These are phyloP conservation scores for Fragum sueziense DNA, from an alignment of 2,888 invertebrate species.

Conservation along the genomic window DNA sequence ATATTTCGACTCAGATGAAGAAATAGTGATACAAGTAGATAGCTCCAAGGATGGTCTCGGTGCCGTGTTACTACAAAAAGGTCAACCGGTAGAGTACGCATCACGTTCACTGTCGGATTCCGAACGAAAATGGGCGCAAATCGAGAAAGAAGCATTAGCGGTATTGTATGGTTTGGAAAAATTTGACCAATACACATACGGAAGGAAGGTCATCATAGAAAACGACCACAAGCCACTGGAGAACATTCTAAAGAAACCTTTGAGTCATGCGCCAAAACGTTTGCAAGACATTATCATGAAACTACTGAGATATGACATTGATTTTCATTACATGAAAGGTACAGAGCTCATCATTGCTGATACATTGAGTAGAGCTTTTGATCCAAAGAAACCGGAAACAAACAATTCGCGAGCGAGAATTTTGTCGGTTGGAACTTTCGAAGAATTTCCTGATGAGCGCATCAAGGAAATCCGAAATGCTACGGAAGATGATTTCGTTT, in stretches of 20 bases:
- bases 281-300: conserved; percentile 60
- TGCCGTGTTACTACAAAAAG: no score
- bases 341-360: conserved; percentile 45
- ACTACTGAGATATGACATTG: conserved; percentile 50
- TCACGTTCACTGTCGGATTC: conserved; percentile 48
- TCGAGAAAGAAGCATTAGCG: conserved; percentile 58
- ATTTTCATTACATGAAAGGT: conserved; percentile 51
- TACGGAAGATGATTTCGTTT: conserved; percentile 3
- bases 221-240: no score
- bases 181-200: no score
- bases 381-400: not conserved
- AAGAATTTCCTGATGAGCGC: conserved; percentile 28
- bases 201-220: no score
- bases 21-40: conserved; percentile 59
- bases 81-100: conserved; percentile 57
- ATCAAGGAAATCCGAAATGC: conserved; percentile 17
- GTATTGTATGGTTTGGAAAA: conserved; percentile 55
- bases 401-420: not conserved
- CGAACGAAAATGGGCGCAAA: conserved; percentile 63
- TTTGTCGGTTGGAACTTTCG: no score
- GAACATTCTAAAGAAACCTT: no score
- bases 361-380: conserved; percentile 44
- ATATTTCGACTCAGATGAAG: conserved; percentile 50
- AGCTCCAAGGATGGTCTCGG: conserved; percentile 57
- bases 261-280: conserved; percentile 45